A percentile compares a stretch with the other conserved stretches of the same genome.
Evolutionary conservation across 2,888 invertebrate species (phyloP).

Genomic region (Axea sp.): DNA sequence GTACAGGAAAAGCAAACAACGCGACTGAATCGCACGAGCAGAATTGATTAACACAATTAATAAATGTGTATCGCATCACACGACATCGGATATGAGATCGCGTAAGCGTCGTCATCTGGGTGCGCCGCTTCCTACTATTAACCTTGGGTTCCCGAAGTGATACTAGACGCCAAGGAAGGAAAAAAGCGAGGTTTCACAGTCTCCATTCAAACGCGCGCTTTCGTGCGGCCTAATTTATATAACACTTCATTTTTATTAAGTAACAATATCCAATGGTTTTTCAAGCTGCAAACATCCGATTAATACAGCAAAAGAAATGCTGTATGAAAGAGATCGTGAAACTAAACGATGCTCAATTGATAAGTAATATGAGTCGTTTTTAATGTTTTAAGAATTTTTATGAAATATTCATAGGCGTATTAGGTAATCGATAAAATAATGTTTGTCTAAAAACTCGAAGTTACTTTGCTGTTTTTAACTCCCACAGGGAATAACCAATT

Average conservation of each 20-base stretch:
- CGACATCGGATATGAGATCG: conserved; percentile 43
- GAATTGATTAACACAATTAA: conserved; percentile 49
- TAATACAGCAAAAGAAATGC: neutral
- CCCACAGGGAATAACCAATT: conserved; percentile 33
- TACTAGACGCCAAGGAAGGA: conserved; percentile 28
- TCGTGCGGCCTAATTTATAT: conserved; percentile 40
- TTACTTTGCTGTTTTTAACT: conserved; percentile 17
- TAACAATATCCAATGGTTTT: neutral
- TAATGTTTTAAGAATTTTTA: conserved; percentile 6
- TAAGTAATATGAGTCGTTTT: too few species aligned
- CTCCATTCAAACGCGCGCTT: conserved; percentile 26
- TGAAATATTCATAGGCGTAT: conserved; percentile 30
- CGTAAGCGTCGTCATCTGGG: conserved; percentile 50
- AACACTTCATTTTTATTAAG: conserved; percentile 30
- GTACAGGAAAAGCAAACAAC: conserved; percentile 37
- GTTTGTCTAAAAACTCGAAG: conserved; percentile 13
- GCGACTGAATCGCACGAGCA: conserved; percentile 14
- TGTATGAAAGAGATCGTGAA: neutral
- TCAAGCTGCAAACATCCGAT: neutral
- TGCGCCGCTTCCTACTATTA: conserved; percentile 55
- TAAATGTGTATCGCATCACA: conserved; percentile 26
- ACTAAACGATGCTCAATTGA: conserved; percentile 2
- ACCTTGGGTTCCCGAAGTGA: conserved; percentile 48
- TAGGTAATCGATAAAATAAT: conserved; percentile 38
- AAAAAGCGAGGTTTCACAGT: conserved; percentile 49